Evolutionary conservation across 1,140 invertebrate species (phyloP).

Genomic region (Aethina tumida): DNA sequence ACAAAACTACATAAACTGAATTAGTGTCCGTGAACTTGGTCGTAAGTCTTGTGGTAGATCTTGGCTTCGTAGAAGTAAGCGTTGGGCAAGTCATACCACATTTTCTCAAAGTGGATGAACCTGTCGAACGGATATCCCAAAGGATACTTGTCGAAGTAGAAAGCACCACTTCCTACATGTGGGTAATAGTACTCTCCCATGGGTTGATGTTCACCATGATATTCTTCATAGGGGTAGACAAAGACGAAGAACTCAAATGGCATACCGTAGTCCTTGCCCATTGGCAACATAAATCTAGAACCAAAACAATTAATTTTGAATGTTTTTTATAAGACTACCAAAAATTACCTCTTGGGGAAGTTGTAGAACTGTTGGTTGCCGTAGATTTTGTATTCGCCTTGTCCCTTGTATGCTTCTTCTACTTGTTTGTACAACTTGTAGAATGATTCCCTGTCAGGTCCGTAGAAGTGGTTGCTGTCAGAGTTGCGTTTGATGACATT

Average conservation of each 20-base stretch:
- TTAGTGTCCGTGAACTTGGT: too few species aligned
- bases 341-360: constrained; percentile 37
- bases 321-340: background rate
- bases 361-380: constrained; percentile 41
- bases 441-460: constrained; percentile 50
- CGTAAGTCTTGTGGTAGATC: constrained; percentile 53
- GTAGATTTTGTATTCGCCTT: constrained; percentile 39
- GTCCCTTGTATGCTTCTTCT: constrained; percentile 38
- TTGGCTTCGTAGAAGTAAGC: constrained; percentile 53
- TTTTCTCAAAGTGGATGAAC: constrained; percentile 33
- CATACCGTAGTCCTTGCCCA: constrained; percentile 52
- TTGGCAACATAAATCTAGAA: constrained; percentile 45
- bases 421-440: constrained; percentile 46
- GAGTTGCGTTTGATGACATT: constrained; percentile 57
- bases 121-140: constrained; percentile 61
- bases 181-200: constrained; percentile 12
- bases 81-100: constrained; percentile 48
- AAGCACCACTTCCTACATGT: constrained; percentile 10
- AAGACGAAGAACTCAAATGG: constrained; percentile 54
- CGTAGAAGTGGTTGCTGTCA: constrained; percentile 51
- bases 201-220: constrained; percentile 1
- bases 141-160: constrained; percentile 41
- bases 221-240: constrained; percentile 38
- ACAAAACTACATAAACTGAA: too few species aligned
- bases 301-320: background rate